Base-by-base conservation (phyloP, 2,797 vertebrate species). In the Crenuchus spilurus region DNA sequence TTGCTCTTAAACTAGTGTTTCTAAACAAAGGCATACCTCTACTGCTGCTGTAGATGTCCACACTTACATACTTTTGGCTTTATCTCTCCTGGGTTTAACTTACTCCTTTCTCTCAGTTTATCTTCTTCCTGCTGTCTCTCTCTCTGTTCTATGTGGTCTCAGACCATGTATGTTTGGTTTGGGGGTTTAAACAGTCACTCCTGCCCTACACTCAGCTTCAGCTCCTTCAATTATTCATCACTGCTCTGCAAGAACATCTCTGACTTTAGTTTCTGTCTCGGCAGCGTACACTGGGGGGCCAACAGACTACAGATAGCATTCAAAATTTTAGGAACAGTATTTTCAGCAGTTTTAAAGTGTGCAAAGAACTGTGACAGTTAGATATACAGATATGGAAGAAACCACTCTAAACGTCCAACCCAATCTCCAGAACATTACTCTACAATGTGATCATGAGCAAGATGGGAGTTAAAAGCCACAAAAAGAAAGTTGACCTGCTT, bases 141-240 rank as follows among this genome's bases (percentile, higher is more conserved):
- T 24, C 57, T 39, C 3, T n/a, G 0, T 33, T 41, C 18, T 24
- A 9, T 41, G 11, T 35, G 10, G 44, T 24, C 35, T 54, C 33
- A 54, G 48, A 37, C 8, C 11, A 20, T 10, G 33, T 63, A 16
- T 60, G 13, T 60, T 49, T 24, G 39, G 7, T 60, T 48, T 31
- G 4, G 37, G n/a, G 20, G 39, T 41, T 64, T 13, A 5, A 24
- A 61, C 58, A 52, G 49, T 52, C 49, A 24, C 35, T 39, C 37
- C 37, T 24, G 20, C 18, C 20, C 3, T 26, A 39, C 20, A 14
- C 16, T 20, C 28, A 61, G 18, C 10, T 11, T 13, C 39, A n/a
- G 20, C 28, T 48, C 1, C 1, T 70, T 75, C 14, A 69, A 78
- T 78, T 72, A 70, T 78, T 78, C 64, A 78, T 30, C 65, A 61